Conservation (phyloP, 2,797 vertebrate species). For the Muscicapa comitata region DNA sequence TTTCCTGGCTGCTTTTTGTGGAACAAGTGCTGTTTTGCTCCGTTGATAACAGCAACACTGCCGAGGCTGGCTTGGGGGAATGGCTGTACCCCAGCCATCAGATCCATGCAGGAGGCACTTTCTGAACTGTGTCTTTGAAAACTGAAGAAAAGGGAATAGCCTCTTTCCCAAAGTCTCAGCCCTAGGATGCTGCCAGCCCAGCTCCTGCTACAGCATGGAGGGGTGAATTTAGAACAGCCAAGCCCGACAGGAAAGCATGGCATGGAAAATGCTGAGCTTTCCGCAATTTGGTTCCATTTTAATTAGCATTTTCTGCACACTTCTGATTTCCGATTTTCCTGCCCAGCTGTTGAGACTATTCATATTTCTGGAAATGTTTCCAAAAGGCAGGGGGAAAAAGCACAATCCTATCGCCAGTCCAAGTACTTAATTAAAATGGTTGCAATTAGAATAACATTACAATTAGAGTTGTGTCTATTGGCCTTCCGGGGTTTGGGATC, state of each 20-base stretch:
- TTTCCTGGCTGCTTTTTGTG: slow-evolving; percentile 16
- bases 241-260: not conserved
- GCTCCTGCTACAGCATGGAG: not conserved
- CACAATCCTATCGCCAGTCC: not conserved
- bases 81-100: accelerated
- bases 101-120: not conserved
- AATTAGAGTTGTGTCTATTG: slow-evolving; percentile 19
- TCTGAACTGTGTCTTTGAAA: not conserved
- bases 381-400: not conserved
- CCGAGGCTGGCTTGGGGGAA: not conserved
- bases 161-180: not conserved
- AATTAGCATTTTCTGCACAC: not conserved
- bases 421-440: slow-evolving; percentile 15
- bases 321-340: not conserved
- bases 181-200: not conserved
- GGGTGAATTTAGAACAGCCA: not conserved
- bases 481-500: not conserved
- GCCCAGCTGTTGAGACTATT: not conserved
- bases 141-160: not conserved
- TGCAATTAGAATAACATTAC: not conserved
- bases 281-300: not conserved
- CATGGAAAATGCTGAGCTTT: not conserved
- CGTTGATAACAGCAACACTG: not conserved
- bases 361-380: slow-evolving; percentile 18
- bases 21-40: not conserved